Percentiles rank a stretch among this genome's conserved stretches.
phyloP scores from a whole-genome alignment of 2,888 invertebrate species.

The Autographa gamma region DNA sequence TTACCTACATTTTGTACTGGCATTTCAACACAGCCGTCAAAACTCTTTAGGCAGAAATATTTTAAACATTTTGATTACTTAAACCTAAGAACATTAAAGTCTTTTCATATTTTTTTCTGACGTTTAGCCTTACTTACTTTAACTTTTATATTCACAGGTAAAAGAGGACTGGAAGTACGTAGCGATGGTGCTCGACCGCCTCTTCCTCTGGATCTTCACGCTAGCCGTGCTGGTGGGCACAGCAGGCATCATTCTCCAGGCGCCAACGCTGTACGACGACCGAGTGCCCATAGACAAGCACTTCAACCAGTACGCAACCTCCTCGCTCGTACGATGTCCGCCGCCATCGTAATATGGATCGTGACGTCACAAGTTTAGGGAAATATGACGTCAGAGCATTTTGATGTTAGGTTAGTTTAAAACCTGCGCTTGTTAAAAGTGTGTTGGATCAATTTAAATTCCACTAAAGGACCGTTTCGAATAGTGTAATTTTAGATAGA shows the following conservation, averaged over 20 bases:
- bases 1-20: no score
- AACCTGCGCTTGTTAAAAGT: neutral
- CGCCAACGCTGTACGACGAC: slow-evolving; percentile 97
- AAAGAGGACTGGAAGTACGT: slow-evolving; percentile 99
- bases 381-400: slow-evolving; percentile 28
- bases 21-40: no score
- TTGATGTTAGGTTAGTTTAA: neutral
- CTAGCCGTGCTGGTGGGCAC: slow-evolving; percentile 98
- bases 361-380: slow-evolving; percentile 12
- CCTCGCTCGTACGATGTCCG: slow-evolving; percentile 93
- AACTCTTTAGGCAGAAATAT: no score
- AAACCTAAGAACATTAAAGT: no score
- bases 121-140: neutral
- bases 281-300: slow-evolving; percentile 96
- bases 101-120: neutral
- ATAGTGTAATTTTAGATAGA: slow-evolving; percentile 1
- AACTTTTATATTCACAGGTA: slow-evolving; percentile 88
- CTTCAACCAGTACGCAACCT: slow-evolving; percentile 95
- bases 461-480: neutral
- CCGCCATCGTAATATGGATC: slow-evolving; percentile 87
- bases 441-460: neutral
- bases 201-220: slow-evolving; percentile 99
- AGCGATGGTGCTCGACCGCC: slow-evolving; percentile 98
- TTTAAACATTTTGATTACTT: no score
- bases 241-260: slow-evolving; percentile 97